phyloP scores from a whole-genome alignment of 2,888 invertebrate genomes.

The Pseudoips prasinana region DNA sequence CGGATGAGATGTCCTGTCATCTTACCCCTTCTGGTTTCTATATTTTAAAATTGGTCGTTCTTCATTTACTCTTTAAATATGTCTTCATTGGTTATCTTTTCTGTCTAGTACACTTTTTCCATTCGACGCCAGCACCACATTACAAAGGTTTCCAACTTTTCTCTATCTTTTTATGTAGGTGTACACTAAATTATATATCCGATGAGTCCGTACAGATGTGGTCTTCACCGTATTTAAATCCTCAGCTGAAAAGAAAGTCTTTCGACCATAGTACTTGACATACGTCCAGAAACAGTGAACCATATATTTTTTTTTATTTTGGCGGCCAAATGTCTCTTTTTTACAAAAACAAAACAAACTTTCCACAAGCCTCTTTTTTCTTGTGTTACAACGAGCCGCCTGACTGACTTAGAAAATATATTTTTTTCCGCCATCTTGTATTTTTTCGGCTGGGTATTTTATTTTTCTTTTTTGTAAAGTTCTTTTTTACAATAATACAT shows the following conservation, averaged over 20 bases:
- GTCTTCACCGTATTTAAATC: too few relatives aligned
- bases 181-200: too few relatives aligned
- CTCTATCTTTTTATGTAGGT: too few relatives aligned
- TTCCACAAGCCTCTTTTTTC: constrained; percentile 69
- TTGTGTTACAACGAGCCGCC: constrained; percentile 69
- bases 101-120: too few relatives aligned
- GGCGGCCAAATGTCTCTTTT: constrained; percentile 60
- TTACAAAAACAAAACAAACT: constrained; percentile 56
- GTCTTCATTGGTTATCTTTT: too few relatives aligned
- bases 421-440: constrained; percentile 54
- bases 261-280: constrained; percentile 7
- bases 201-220: too few relatives aligned
- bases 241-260: constrained; percentile 2
- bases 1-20: too few relatives aligned
- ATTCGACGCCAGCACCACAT: too few relatives aligned
- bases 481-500: constrained; percentile 26
- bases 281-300: constrained; percentile 46
- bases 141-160: too few relatives aligned
- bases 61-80: too few relatives aligned
- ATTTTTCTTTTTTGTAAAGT: constrained; percentile 28
- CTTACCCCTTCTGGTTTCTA: too few relatives aligned
- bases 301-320: constrained; percentile 58
- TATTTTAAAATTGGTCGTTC: too few relatives aligned
- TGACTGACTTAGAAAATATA: constrained; percentile 70
- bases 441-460: constrained; percentile 36